Evolutionary conservation across 1,140 invertebrate species (phyloP), one percentile per base, ranked within the genome.

Genomic region (Apis laboriosa): DNA sequence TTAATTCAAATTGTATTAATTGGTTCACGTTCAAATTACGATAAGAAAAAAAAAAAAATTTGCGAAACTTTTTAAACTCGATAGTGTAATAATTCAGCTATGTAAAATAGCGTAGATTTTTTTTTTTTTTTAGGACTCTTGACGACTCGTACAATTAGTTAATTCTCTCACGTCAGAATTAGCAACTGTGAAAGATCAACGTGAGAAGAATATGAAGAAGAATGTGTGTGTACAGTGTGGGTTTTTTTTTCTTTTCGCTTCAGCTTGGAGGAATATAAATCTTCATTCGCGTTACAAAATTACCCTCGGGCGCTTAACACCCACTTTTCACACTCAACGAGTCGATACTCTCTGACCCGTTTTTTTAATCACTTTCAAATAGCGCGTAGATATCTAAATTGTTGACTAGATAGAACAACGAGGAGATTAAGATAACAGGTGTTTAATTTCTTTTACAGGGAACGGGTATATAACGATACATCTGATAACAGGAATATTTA

Each of bases 401-500:
- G 80, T 68, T 76, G 80, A 76, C 72, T 43, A 43, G 34, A 43
- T 43, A 76, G 66, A 49, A 21, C 63, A 21, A 66, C 72, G 11
- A n/a, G 19, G 8, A 76, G 80, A 81, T 81, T 76, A 60, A 76
- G 73, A 81, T 81, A 81, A 34, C 11, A 60, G 53, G 51, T 8
- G 34, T 17, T 67, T 81, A 81, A 64, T 80, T 43, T 81, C 72
- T 66, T 81, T 81, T 76, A 58, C 12, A 4, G 34, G n/a, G 53
- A 66, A 21, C 79, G 56, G 72, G 72, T 49, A 66, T n/a, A 43
- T 34, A 17, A 63, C 61, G 63, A 81, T 74, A 49, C 53, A 75
- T 81, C 60, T 67, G 79, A 81, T 81, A 81, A 34, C n/a, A 21
- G 4, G n/a, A 51, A 21, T 49, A 61, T 80, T 80, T 81, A 81